Evolutionary conservation across 2,113 vertebrate species (phyloP), one percentile per base, ranked within the genome.

Genomic region (Phaetusa simplex): DNA sequence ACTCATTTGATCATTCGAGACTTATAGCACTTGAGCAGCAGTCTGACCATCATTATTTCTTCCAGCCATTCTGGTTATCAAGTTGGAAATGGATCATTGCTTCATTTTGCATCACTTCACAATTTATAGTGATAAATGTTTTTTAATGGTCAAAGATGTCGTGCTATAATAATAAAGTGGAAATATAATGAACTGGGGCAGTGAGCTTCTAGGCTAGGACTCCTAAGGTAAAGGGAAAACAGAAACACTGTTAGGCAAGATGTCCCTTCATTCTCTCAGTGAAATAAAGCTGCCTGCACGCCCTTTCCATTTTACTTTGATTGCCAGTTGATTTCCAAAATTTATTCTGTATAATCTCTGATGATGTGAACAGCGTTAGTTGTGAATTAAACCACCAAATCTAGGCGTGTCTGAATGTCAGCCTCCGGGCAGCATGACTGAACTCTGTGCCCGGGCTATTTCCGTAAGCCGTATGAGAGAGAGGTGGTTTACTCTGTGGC

Each of bases 31-130:
- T 81, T 89, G 36, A 93, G 42, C 24, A 32, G 38, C 55, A 21
- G 14, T 47, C 30, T 86, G 55, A 45, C 32, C 22, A 45, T 94
- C 65, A 36, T 71, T 59, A 90, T 91, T 80, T 86, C 42, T 91
- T 93, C 24, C 61, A 79, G 73, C 22, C 7, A 6, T 32, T 55
- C 62, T 50, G 71, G 43, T 76, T 72, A 84, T 92, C 50, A 74
- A 34, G 65, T n/a, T 74, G 38, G 38, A 96, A 94, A 88, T 59
- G 80, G 64, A 92, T 91, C 81, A 85, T 86, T 94, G 32, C 36
- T 85, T 94, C 38, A 69, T 86, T 95, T 92, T 94, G 18, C 27
- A 50, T 59, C 17, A n/a, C 53, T 65, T 95, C 52, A 34, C 55
- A 83, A 45, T 96, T 92, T 74, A 76, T 83, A 66, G 34, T 70